Conservation (phyloP, 2,113 vertebrate species). For the Micromys minutus region DNA sequence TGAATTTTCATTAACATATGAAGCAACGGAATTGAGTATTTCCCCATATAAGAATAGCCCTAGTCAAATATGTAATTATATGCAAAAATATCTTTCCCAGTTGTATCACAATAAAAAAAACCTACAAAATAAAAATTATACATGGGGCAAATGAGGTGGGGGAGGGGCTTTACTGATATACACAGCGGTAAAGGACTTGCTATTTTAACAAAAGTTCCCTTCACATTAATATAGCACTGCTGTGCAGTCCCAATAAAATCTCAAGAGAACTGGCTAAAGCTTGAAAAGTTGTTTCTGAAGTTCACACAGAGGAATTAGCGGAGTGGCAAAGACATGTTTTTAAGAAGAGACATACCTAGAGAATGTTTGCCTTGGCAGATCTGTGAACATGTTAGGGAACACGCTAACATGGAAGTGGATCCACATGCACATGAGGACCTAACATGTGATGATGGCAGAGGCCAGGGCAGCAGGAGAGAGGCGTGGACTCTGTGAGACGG, state of each 20-base stretch:
- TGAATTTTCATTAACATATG: not conserved
- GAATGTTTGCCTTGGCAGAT: not conserved
- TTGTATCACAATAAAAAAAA: not conserved
- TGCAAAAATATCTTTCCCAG: not conserved
- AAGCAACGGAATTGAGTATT: not conserved
- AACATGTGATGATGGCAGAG: not conserved
- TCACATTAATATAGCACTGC: not conserved
- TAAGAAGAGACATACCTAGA: conserved; percentile 22
- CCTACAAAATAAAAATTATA: not conserved
- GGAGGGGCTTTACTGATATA: not conserved
- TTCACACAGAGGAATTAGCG: conserved; percentile 2
- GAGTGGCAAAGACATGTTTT: conserved; percentile 42
- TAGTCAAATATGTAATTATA: not conserved
- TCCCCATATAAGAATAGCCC: not conserved
- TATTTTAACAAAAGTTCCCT: not conserved
- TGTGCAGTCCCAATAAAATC: not conserved
- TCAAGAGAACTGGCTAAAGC: not conserved
- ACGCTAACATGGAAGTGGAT: not conserved
- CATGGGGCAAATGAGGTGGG: not conserved
- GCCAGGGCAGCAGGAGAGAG: conserved; percentile 12
- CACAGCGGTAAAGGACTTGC: not conserved
- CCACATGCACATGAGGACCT: not conserved
- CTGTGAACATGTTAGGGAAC: not conserved
- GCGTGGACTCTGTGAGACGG: not conserved
- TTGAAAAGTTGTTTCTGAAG: conserved; percentile 8